phyloP scores from a whole-genome alignment of 2,113 vertebrate species.

The Atlantisia rogersi region DNA sequence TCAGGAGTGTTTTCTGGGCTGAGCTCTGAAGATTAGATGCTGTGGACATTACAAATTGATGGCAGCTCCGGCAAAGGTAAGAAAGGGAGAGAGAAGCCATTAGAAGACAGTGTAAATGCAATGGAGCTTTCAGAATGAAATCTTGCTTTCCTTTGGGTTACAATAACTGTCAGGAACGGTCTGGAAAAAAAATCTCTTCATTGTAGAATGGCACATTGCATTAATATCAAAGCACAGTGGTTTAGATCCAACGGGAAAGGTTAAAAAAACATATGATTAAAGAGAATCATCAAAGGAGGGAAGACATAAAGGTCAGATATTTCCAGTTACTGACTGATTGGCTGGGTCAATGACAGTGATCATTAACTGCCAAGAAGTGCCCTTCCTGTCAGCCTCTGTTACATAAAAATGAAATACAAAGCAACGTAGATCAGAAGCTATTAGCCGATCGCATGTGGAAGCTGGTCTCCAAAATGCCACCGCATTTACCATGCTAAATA shows the following conservation, averaged over 20 bases:
- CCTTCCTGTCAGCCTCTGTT: constrained; percentile 37
- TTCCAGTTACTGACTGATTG: constrained; percentile 51
- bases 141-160: not conserved
- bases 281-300: constrained; percentile 17
- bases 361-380: constrained; percentile 48
- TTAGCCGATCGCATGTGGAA: not conserved
- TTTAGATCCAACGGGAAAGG: constrained; percentile 28
- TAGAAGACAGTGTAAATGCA: not conserved
- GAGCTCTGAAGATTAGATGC: not conserved
- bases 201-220: not conserved
- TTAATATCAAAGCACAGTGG: constrained; percentile 9
- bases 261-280: constrained; percentile 36
- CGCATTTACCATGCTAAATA: not conserved
- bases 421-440: not conserved
- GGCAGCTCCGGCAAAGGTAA: not conserved
- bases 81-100: not conserved
- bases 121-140: not conserved
- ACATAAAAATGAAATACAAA: constrained; percentile 47
- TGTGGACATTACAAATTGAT: not conserved
- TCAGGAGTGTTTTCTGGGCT: not conserved
- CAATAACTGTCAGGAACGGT: not conserved
- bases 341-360: constrained; percentile 41
- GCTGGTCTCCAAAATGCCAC: not conserved
- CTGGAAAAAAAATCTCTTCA: not conserved
- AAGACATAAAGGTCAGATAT: constrained; percentile 61